Base-by-base conservation (phyloP, 2,797 vertebrate genomes). In the Craterocephalus amniculus region DNA sequence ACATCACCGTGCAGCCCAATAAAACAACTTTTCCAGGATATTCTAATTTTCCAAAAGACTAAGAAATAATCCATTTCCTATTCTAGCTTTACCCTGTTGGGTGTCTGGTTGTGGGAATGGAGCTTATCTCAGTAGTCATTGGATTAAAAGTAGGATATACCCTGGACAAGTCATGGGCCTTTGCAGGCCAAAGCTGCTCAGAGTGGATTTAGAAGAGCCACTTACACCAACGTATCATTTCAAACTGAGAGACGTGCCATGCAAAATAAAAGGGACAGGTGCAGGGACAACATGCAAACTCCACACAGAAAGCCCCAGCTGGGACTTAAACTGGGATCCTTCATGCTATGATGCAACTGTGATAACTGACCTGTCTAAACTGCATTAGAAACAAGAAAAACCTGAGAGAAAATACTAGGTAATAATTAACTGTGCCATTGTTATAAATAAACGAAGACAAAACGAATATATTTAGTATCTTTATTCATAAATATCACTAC, bases 401-500 rank as follows among this genome's bases (percentile, higher is more conserved):
- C 5, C 18, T 22, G 1, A 40, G n/a, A n/a, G n/a, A 57, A 32
- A 27, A 60, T 16, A 40, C 16, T 40, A 40, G 4, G 16, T 40
- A 40, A 40, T 38, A 4, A 36, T 38, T 4, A 38, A 27, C 2
- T 4, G 8, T 43, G 27, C 31, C 52, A 35, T 8, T 12, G 13
- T 48, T 26, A 32, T 8, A 69, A 76, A 75, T 22, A 62, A 74
- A 74, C 66, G 36, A 20, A 58, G 10, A 78, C 63, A 73, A 69
- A 79, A 74, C 18, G 75, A 86, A 90, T 69, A 87, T 80, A 86
- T 83, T 82, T 82, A 68, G 70, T 77, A 84, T 90, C 83, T 93
- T 93, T 92, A 93, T 92, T 93, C 76, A 92, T 93, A 93, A 93
- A 93, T 93, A 93, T 88, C 83, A 89, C 91, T 93, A 92, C 89